Evolutionary conservation across 92 coral and sea anemone species (phyloP).

Genomic region (Metridium senile): DNA sequence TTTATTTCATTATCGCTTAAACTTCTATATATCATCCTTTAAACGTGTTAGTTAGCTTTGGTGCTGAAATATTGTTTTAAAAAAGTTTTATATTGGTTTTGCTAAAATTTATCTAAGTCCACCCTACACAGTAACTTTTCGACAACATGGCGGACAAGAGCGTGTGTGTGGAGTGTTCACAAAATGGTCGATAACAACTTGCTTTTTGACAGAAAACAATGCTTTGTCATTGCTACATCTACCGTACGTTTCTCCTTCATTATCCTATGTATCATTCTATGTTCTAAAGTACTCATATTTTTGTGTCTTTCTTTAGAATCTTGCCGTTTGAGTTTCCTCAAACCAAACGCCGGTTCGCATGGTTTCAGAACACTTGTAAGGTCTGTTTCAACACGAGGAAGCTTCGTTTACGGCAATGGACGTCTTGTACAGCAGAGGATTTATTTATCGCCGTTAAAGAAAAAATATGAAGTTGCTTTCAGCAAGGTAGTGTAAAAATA

Average conservation of each 20-base stretch:
- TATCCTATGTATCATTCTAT: background rate
- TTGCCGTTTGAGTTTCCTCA: conserved; percentile 10
- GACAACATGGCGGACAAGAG: conserved; percentile 42
- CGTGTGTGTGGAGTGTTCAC: conserved; percentile 10
- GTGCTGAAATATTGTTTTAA: background rate
- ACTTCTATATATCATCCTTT: too few species aligned
- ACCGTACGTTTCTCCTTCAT: conserved; percentile 54
- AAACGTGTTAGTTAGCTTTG: background rate
- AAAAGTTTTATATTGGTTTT: background rate
- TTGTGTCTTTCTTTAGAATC: conserved; percentile 28
- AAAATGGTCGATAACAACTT: conserved; percentile 53
- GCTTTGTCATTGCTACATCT: conserved; percentile 50
- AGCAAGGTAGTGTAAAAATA: background rate
- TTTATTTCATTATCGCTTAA: too few species aligned
- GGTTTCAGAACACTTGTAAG: conserved; percentile 6
- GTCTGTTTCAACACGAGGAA: background rate
- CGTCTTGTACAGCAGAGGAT: conserved; percentile 7
- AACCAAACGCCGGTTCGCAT: conserved; percentile 24
- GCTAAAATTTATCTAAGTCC: background rate
- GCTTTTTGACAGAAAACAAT: conserved; percentile 38
- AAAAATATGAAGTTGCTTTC: background rate
- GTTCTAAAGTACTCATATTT: background rate
- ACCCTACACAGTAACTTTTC: background rate
- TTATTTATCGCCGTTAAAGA: background rate
- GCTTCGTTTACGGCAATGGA: background rate